Evolutionary conservation across 2,888 invertebrate species (phyloP), one percentile per base, ranked within the genome.

Genomic region (Drosophila pegasa): DNA sequence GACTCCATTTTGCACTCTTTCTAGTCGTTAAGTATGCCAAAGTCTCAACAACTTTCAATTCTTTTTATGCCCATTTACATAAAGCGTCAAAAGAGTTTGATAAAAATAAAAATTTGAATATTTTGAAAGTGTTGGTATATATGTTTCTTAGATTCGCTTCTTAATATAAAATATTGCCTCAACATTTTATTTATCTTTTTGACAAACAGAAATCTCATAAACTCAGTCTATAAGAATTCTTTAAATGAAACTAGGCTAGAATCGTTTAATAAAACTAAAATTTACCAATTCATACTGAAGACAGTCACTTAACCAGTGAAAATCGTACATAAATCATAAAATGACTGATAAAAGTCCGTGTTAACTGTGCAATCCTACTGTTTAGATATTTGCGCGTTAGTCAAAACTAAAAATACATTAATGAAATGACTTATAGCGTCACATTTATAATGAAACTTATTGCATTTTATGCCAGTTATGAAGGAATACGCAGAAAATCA

Each of bases 21-120:
- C 38, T 7, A n/a, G 38, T 35, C 35, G 57, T 52, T 43, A 80
- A 77, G 61, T 83, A 68, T 83, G 83, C 75, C 84, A 83, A 41
- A 35, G 10, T 33, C 18, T 31, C 57, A 41, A 60, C 62, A 63
- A 80, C 80, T 83, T 80, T 83, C 84, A 80, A 80, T 80, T 78
- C 80, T 57, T 52, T 63, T 51, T 50, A 31, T 66, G 8, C 18
- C 18, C 25, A 69, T 75, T 71, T 57, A 54, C 71, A 77, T 69
- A 65, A 37, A 68, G 10, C 31, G 9, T 20, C 25, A 41, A 12
- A 12, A n/a, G 56, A 59, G 45, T 57, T 65, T 37, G 35, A 20
- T 31, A 12, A 47, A 33, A 33, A 12, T 4, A 14, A 10, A 33
- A 12, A n/a, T n/a, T n/a, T 33, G 25, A 25, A 25, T 25, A 12